Percentiles rank a stretch among this genome's conserved stretches.
phyloP scores from a whole-genome alignment of 2,888 invertebrate species.

The Parapristionchus giblindavisi region DNA sequence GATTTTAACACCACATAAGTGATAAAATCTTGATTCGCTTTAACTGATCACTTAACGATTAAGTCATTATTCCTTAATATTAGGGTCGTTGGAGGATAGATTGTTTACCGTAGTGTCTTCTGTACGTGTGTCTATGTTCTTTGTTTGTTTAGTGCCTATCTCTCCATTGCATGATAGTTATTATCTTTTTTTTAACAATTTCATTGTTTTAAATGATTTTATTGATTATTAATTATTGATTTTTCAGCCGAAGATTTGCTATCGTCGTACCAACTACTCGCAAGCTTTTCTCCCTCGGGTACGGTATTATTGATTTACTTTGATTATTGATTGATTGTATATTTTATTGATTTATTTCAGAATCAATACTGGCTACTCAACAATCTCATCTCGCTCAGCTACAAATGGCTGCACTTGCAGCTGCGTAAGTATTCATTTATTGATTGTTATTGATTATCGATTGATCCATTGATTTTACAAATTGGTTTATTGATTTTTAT shows the following conservation, averaged over 20 bases:
- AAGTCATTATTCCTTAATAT: no score
- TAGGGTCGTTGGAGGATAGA: no score
- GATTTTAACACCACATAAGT: no score
- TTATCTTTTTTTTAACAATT: no score
- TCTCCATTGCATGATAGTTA: no score
- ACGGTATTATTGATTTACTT: not conserved
- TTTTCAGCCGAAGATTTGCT: slow-evolving; percentile 19
- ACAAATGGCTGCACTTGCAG: slow-evolving; percentile 35
- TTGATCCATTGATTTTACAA: not conserved
- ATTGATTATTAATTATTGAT: not conserved
- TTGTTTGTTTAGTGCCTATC: no score
- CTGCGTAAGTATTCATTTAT: slow-evolving; percentile 6
- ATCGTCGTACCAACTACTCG: slow-evolving; percentile 15
- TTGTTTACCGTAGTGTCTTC: no score
- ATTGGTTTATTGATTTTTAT: not conserved
- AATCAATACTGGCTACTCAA: not conserved
- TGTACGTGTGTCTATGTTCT: no score
- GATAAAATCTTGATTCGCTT: no score
- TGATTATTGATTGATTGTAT: not conserved
- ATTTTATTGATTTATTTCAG: not conserved
- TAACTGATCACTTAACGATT: no score
- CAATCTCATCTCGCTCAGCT: slow-evolving; percentile 18
- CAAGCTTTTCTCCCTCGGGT: slow-evolving; percentile 13
- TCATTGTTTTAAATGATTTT: no score
- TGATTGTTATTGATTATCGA: not conserved